Conservation (phyloP, 2,888 invertebrate genomes). For the Serrognathus titanus region DNA sequence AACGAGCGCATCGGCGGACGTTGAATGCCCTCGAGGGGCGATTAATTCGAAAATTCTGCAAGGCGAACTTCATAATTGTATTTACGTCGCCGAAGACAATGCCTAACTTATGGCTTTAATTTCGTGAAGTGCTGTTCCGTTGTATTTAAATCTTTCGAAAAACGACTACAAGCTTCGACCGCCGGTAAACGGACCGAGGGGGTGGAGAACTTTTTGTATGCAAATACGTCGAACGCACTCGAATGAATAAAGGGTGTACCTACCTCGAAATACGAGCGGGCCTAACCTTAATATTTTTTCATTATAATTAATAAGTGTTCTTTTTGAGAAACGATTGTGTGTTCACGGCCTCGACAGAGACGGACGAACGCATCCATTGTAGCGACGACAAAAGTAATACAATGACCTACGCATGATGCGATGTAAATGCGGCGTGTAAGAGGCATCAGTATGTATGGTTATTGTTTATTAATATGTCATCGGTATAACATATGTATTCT, state of each 20-base stretch:
- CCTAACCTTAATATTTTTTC: constrained; percentile 23
- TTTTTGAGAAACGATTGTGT: neutral
- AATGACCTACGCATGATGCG: constrained; percentile 13
- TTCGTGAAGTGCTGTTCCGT: too few species aligned
- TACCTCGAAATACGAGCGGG: constrained; percentile 17
- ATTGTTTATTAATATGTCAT: constrained; percentile 34
- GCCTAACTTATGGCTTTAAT: too few species aligned
- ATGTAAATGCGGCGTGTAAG: constrained; percentile 29
- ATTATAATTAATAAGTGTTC: constrained; percentile 15
- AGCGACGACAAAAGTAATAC: constrained; percentile 8
- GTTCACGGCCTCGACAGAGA: neutral
- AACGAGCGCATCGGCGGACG: neutral
- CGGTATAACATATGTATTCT: constrained; percentile 32
- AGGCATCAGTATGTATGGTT: constrained; percentile 26
- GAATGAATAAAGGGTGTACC: constrained; percentile 31
- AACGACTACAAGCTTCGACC: constrained; percentile 8
- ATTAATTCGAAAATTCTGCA: constrained; percentile 9
- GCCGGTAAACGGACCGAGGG: constrained; percentile 18
- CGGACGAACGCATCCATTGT: neutral
- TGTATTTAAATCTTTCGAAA: too few species aligned
- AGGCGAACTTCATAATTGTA: too few species aligned
- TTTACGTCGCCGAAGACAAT: too few species aligned
- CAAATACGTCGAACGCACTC: constrained; percentile 26
- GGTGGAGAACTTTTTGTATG: constrained; percentile 31
- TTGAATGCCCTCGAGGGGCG: neutral